These are phyloP conservation scores for Haliclona indistincta DNA, from an alignment of 37 sponge, comb jelly and placozoan genomes.

Conservation along the genomic window DNA sequence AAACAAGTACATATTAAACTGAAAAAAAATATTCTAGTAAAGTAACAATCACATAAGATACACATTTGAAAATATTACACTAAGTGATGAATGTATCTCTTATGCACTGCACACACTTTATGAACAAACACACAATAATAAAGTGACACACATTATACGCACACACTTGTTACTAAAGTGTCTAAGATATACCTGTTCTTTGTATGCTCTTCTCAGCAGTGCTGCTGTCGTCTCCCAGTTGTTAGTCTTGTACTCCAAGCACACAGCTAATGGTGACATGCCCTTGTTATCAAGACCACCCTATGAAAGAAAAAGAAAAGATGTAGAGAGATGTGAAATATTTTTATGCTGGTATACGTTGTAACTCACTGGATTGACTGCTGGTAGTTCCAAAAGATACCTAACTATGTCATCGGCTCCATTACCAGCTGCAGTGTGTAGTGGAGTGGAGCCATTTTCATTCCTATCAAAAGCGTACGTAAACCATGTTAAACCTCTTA, in stretches of 20 bases:
- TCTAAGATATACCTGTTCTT: too few species aligned
- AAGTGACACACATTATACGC: too few species aligned
- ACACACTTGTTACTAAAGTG: too few species aligned
- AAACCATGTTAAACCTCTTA: not conserved
- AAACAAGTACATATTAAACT: too few species aligned
- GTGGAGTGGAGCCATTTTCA: conserved; percentile 70
- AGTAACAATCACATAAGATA: too few species aligned
- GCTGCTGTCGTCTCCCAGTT: conserved; percentile 65
- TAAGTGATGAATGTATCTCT: too few species aligned
- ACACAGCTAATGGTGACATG: conserved; percentile 75
- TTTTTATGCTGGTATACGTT: too few species aligned
- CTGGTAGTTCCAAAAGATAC: conserved; percentile 53
- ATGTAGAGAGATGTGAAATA: too few species aligned
- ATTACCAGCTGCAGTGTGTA: conserved; percentile 85
- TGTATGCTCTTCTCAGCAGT: conserved; percentile 52
- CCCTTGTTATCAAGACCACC: conserved; percentile 64
- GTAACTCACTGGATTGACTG: conserved; percentile 4
- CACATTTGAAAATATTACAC: too few species aligned
- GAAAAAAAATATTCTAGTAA: too few species aligned
- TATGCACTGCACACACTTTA: too few species aligned
- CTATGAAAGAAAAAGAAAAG: conserved; percentile 1
- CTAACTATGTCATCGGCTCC: conserved; percentile 74
- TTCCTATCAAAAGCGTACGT: conserved; percentile 42
- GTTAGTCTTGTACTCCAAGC: conserved; percentile 69
- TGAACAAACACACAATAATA: too few species aligned